Conservation (phyloP, 2,888 invertebrate species). For the Callyntrura sp. region DNA sequence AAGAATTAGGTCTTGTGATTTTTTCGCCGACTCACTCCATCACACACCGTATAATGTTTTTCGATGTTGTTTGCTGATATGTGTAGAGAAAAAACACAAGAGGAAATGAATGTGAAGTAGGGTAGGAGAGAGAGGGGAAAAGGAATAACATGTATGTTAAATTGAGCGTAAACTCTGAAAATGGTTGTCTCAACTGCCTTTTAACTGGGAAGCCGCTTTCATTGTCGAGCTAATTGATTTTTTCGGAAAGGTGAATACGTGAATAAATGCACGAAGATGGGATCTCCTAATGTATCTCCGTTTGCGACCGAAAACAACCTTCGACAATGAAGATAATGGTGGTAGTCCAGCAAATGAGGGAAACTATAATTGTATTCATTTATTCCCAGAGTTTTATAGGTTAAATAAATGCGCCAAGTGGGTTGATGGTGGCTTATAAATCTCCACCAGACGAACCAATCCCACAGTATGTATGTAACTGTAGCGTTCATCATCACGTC, state of each 20-base stretch:
- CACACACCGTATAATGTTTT: background rate
- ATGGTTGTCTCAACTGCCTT: constrained; percentile 62
- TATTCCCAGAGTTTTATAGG: background rate
- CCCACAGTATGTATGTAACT: too few relatives aligned
- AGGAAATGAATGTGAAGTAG: background rate
- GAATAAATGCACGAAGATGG: background rate
- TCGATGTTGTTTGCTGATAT: background rate
- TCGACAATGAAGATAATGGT: background rate
- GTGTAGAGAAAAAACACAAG: too few relatives aligned
- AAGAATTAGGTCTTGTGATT: constrained; percentile 38
- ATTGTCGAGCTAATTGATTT: constrained; percentile 66
- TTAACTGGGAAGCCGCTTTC: constrained; percentile 54
- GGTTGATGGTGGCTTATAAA: too few relatives aligned
- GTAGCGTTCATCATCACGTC: constrained; percentile 26
- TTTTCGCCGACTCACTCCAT: background rate
- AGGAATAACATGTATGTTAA: constrained; percentile 47
- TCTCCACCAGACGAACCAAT: too few relatives aligned
- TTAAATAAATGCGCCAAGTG: background rate
- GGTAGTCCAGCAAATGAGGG: background rate
- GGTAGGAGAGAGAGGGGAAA: background rate
- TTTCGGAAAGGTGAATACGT: constrained; percentile 53
- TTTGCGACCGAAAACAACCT: background rate
- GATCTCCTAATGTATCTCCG: too few relatives aligned
- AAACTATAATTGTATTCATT: background rate
- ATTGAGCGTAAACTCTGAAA: constrained; percentile 67